Evolutionary conservation across 2,888 invertebrate species (phyloP).

Genomic region (Oasisia sp.): DNA sequence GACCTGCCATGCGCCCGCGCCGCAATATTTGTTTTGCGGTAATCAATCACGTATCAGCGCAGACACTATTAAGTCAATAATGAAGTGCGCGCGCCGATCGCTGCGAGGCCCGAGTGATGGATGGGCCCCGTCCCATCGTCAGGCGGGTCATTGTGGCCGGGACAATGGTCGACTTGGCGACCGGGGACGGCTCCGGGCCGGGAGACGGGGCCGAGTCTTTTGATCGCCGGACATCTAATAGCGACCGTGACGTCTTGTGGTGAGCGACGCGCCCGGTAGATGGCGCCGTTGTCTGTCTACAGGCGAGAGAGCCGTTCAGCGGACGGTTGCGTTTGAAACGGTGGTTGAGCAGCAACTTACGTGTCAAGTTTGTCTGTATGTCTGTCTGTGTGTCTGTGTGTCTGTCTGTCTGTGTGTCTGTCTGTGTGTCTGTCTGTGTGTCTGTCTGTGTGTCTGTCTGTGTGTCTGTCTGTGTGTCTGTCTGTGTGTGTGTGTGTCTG

Average conservation of each 20-base stretch:
- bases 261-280: background rate
- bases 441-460: no score
- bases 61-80: conserved; percentile 17
- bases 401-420: no score
- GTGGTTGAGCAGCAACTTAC: background rate
- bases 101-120: background rate
- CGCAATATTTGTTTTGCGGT: conserved; percentile 10
- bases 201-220: background rate
- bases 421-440: no score
- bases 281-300: background rate
- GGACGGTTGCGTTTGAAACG: background rate
- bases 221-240: background rate
- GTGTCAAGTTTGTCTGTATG: no score
- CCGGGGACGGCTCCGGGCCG: background rate
- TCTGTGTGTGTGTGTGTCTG: no score
- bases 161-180: background rate
- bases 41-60: background rate
- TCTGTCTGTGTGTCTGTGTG: no score
- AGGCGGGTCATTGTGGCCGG: background rate
- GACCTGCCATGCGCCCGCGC: background rate
- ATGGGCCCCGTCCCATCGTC: background rate
- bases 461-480: no score
- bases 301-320: background rate
- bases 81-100: conserved; percentile 5
- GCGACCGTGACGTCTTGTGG: background rate